Evolutionary conservation across 2,888 invertebrate genomes (phyloP).

Genomic region (Nomada lathburiana): DNA sequence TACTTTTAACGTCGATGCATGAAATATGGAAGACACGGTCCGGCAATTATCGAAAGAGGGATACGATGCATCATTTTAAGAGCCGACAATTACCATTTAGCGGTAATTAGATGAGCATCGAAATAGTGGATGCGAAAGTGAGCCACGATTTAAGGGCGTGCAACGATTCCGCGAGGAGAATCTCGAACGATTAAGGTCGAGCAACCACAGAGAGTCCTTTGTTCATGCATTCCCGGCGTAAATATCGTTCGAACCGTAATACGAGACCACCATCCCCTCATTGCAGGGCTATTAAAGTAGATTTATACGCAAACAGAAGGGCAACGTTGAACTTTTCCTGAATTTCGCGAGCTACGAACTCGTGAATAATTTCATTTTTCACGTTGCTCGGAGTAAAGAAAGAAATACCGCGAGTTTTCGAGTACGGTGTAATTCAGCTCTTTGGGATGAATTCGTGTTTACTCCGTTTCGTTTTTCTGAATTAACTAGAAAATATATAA

Average conservation of each 20-base stretch:
- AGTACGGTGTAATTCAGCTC: not conserved
- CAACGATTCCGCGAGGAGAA: conserved; percentile 21
- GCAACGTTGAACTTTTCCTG: conserved; percentile 23
- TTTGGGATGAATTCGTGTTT: not conserved
- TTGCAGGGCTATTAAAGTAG: conserved; percentile 30
- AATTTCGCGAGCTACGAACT: conserved; percentile 24
- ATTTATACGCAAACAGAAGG: conserved; percentile 25
- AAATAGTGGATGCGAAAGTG: conserved; percentile 57
- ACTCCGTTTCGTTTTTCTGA: not conserved
- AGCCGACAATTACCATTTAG: conserved; percentile 34
- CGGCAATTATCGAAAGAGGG: conserved; percentile 24
- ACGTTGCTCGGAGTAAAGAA: conserved; percentile 10
- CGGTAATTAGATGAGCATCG: conserved; percentile 59
- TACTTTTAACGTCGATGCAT: not conserved
- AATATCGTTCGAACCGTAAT: conserved; percentile 39
- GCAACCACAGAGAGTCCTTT: conserved; percentile 46
- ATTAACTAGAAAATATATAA: no score
- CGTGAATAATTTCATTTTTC: conserved; percentile 40
- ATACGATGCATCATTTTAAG: conserved; percentile 42
- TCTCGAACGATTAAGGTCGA: conserved; percentile 13
- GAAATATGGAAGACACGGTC: conserved; percentile 11
- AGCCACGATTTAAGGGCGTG: conserved; percentile 56
- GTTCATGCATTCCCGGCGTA: conserved; percentile 44
- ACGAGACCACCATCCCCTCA: conserved; percentile 31
- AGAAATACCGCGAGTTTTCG: not conserved